Evolutionary conservation across 2,797 vertebrate species (phyloP).

Genomic region (Characodon lateralis): DNA sequence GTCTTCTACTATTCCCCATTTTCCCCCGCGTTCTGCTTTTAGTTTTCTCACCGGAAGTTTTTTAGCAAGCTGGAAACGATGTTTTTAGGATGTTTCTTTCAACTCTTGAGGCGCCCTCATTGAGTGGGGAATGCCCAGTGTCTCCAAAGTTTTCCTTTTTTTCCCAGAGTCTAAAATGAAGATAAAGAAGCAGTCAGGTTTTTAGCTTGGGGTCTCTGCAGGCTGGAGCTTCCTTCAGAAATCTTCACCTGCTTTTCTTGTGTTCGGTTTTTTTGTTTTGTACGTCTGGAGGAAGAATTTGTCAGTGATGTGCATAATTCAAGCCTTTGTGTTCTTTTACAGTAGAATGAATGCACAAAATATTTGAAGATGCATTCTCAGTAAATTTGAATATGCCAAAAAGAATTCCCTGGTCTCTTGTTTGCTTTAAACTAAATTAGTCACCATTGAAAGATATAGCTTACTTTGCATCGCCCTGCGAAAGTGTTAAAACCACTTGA

Average conservation of each 20-base stretch:
- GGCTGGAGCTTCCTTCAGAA: slow-evolving; percentile 76
- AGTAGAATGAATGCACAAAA: slow-evolving; percentile 52
- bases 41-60: slow-evolving; percentile 19
- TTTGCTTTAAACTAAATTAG: background rate
- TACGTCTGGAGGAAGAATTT: slow-evolving; percentile 57
- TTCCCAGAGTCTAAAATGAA: slow-evolving; percentile 19
- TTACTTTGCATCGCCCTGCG: background rate
- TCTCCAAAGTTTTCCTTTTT: slow-evolving; percentile 31
- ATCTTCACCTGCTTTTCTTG: slow-evolving; percentile 60
- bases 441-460: background rate
- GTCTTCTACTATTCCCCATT: background rate
- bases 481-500: background rate
- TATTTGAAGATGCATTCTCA: slow-evolving; percentile 66
- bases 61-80: slow-evolving; percentile 24
- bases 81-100: slow-evolving; percentile 45
- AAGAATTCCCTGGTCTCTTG: slow-evolving; percentile 15
- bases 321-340: slow-evolving; percentile 58
- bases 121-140: slow-evolving; percentile 65
- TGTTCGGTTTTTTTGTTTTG: slow-evolving; percentile 22
- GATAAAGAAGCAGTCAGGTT: slow-evolving; percentile 51
- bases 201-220: slow-evolving; percentile 76
- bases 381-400: slow-evolving; percentile 64
- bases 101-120: slow-evolving; percentile 63
- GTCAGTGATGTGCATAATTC: slow-evolving; percentile 57
- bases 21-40: slow-evolving; percentile 1